Percentiles rank a stretch among this genome's conserved stretches.
These are phyloP conservation scores for Syngnathus floridae DNA, from an alignment of 2,113 vertebrate species.

Conservation along the genomic window DNA sequence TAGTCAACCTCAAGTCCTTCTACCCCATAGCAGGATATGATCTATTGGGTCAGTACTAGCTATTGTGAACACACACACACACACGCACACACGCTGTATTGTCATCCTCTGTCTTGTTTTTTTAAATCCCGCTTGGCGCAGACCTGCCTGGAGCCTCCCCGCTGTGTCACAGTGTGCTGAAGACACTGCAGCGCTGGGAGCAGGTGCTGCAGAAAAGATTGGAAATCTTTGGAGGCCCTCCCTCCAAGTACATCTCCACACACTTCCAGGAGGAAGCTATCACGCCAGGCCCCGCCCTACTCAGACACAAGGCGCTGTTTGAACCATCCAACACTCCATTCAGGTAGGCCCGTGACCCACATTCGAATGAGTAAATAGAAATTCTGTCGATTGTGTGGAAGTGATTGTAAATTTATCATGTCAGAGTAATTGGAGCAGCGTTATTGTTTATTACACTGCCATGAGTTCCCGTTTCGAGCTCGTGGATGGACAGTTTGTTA, in stretches of 20 bases:
- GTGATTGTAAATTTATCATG: neutral
- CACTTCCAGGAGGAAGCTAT: conserved; percentile 75
- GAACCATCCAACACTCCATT: conserved; percentile 95
- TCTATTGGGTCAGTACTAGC: conserved; percentile 80
- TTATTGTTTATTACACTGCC: neutral
- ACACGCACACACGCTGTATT: neutral
- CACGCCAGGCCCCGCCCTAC: conserved; percentile 84
- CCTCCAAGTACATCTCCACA: conserved; percentile 81
- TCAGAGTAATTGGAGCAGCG: neutral
- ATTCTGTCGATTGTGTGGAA: neutral
- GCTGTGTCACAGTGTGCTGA: conserved; percentile 86
- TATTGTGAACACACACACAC: neutral
- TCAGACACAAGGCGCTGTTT: conserved; percentile 89
- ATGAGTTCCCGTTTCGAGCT: neutral
- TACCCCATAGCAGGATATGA: conserved; percentile 94
- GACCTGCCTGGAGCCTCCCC: conserved; percentile 94
- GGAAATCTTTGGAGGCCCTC: conserved; percentile 87
- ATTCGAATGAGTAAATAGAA: neutral
- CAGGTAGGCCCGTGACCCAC: conserved; percentile 60
- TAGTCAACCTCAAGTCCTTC: conserved; percentile 89
- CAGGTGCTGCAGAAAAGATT: conserved; percentile 88
- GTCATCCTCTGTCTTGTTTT: conserved; percentile 1
- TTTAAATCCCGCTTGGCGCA: conserved; percentile 46
- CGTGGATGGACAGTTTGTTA: neutral
- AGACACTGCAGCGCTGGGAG: conserved; percentile 93